Percentiles rank a stretch among this genome's conserved stretches.
Conservation (phyloP, 2,113 vertebrate genomes). For the Pavo muticus region DNA sequence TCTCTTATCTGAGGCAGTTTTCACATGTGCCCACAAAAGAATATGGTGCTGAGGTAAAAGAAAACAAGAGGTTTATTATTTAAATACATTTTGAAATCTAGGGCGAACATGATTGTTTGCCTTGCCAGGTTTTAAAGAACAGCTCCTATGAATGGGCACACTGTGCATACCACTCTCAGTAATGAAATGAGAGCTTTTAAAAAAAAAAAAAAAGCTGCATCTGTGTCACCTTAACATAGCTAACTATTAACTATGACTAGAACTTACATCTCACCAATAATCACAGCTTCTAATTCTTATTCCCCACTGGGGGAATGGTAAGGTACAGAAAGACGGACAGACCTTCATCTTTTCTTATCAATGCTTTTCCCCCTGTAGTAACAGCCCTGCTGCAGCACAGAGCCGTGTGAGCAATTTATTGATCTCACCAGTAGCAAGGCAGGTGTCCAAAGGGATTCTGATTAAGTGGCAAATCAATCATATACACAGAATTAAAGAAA, state of each 20-base stretch:
- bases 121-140: not conserved
- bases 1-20: too few species aligned
- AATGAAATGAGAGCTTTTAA: not conserved
- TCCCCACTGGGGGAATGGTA: not conserved
- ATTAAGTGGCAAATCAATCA: not conserved
- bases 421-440: not conserved
- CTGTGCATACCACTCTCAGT: not conserved
- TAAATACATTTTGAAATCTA: not conserved
- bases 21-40: not conserved
- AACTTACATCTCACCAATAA: not conserved
- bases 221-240: not conserved
- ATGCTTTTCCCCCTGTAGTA: not conserved
- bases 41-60: not conserved
- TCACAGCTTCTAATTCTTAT: not conserved
- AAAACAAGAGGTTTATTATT: not conserved
- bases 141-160: accelerated
- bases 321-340: not conserved
- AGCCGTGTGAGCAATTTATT: accelerated
- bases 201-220: not conserved
- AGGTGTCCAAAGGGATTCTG: not conserved
- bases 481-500: not conserved
- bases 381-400: too few species aligned
- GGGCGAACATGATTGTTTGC: not conserved
- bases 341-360: not conserved
- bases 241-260: not conserved